Evolutionary conservation across 2,113 vertebrate species (phyloP).

Genomic region (Megaceryle maxima): DNA sequence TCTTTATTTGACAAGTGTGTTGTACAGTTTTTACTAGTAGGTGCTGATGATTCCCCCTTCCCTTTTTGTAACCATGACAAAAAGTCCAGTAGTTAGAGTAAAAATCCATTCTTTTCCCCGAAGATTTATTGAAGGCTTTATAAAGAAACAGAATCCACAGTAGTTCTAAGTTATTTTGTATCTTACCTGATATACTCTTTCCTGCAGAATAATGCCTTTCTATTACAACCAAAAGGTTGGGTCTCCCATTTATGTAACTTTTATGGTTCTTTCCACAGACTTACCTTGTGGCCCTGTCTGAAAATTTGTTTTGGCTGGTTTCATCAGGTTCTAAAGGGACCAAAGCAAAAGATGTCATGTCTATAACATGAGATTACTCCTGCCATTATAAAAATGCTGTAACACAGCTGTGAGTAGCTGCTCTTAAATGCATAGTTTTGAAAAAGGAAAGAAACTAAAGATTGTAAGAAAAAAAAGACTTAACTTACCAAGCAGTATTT

Average conservation of each 20-base stretch:
- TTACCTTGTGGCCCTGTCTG: background rate
- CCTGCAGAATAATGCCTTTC: slow-evolving; percentile 18
- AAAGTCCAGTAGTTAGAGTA: background rate
- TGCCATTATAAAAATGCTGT: background rate
- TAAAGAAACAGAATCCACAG: slow-evolving; percentile 2
- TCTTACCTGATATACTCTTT: slow-evolving; percentile 35
- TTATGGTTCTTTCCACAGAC: slow-evolving; percentile 41
- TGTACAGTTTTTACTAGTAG: background rate
- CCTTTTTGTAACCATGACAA: background rate
- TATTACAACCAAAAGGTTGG: slow-evolving; percentile 13
- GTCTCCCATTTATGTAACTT: slow-evolving; percentile 46
- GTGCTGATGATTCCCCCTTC: background rate
- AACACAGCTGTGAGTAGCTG: background rate
- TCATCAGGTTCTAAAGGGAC: slow-evolving; percentile 21
- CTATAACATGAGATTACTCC: background rate
- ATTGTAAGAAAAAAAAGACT: background rate
- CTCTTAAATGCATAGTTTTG: background rate
- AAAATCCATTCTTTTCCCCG: slow-evolving; percentile 19
- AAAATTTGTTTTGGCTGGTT: background rate
- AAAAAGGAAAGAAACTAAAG: background rate
- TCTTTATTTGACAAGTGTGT: background rate
- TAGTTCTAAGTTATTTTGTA: slow-evolving; percentile 39
- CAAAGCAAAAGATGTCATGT: background rate
- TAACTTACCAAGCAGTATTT: background rate
- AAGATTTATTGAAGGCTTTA: slow-evolving; percentile 9